Evolutionary conservation across 2,113 vertebrate genomes (phyloP), one percentile per base, ranked within the genome.

Genomic region (Nanorana parkeri): DNA sequence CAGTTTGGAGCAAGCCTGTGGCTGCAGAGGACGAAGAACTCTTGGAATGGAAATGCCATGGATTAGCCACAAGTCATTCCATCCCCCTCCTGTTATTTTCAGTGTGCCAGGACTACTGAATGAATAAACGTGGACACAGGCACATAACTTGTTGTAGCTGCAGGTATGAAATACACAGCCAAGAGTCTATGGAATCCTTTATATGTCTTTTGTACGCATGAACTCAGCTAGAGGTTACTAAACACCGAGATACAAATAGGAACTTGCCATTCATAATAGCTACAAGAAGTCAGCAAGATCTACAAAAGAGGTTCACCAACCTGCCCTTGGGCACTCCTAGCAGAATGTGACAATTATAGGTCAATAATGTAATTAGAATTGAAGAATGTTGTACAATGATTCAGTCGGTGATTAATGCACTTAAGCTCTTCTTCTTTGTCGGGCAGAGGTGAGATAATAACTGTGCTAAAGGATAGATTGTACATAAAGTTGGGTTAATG

Each of bases 131-230:
- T 66, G 72, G 80, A 76, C 52, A 76, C 72, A 76, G 23, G 54
- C 36, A 68, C 72, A 68, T 58, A 83, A 64, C 63, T 75, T 82
- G 80, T 81, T 82, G 54, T 68, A 68, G 64, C 58, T 83, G 28
- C 80, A 83, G 72, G 80, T 83, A 83, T 83, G 64, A 68, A 68
- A 67, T 60, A 76, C 63, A 83, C 51, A 76, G 63, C 63, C 71
- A 83, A 76, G 71, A 41, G 21, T 76, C 68, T 41, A 16, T 56
- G 63, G 69, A 52, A 81, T 83, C 15, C 41, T 66, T 60, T 72
- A 21, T 26, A 54, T 51, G 55, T 80, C 78, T 63, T 71, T 81
- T 81, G 58, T 80, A 51, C 54, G 8, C 20, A 61, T 55, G 55
- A 58, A 41, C 65, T 52, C 41, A 16, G n/a, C 55, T 41, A 23